Evolutionary conservation across 2,888 invertebrate species (phyloP).

Genomic region (Terebella lapidaria): DNA sequence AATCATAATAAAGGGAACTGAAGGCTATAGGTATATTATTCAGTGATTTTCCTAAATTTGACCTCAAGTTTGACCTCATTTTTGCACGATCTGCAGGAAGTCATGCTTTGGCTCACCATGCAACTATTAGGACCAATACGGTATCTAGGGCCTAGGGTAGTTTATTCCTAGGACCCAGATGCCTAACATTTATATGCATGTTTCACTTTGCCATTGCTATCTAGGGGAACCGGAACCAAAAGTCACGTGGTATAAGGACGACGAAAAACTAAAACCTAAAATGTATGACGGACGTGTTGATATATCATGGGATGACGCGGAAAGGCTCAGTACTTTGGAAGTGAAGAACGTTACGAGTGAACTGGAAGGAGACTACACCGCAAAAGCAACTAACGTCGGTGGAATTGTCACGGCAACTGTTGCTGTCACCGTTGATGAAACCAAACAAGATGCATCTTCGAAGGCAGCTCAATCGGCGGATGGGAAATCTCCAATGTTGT

Average conservation of each 20-base stretch:
- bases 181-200: background rate
- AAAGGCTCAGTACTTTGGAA: background rate
- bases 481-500: too few species aligned
- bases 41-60: too few species aligned
- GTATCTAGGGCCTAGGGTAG: too few species aligned
- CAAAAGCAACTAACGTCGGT: constrained; percentile 9
- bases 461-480: background rate
- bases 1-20: too few species aligned
- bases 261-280: background rate
- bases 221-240: constrained; percentile 3
- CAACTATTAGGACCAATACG: too few species aligned
- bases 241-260: constrained; percentile 6
- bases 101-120: too few species aligned
- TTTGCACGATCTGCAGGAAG: too few species aligned
- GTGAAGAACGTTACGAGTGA: background rate
- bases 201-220: background rate
- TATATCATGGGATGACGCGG: background rate
- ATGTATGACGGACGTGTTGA: constrained; percentile 1
- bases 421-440: constrained; percentile 5
- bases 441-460: background rate
- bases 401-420: constrained; percentile 6
- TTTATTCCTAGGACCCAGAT: too few species aligned
- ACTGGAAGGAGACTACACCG: constrained; percentile 35
- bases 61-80: too few species aligned
- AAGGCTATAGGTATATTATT: too few species aligned